Evolutionary conservation across 2,797 vertebrate genomes (phyloP).

Genomic region (Semaprochilodus insignis): DNA sequence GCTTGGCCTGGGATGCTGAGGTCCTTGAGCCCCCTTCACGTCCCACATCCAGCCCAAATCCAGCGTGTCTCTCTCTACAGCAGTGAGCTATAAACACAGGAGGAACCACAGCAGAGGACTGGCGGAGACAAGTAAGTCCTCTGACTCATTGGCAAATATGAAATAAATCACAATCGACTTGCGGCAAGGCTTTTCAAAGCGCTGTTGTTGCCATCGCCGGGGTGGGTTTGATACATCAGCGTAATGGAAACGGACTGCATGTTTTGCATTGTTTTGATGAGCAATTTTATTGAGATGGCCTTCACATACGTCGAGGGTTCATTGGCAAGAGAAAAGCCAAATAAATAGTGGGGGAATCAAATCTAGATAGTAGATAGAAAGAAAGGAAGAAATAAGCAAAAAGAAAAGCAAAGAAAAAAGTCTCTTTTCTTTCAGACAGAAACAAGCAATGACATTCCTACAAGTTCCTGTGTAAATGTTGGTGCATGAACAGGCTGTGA

Average conservation of each 20-base stretch:
- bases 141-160: conserved; percentile 77
- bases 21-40: conserved; percentile 63
- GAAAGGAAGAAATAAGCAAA: background rate
- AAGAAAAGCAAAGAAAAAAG: background rate
- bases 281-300: conserved; percentile 12
- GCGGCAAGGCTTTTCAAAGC: conserved; percentile 34
- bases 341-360: conserved; percentile 17
- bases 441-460: conserved; percentile 33
- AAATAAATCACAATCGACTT: conserved; percentile 78
- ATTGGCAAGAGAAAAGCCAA: conserved; percentile 9
- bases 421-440: background rate
- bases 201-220: conserved; percentile 68
- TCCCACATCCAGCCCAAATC: conserved; percentile 65
- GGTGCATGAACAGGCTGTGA: conserved; percentile 57
- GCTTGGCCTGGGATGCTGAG: conserved; percentile 57
- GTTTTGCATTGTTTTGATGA: conserved; percentile 37
- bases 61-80: conserved; percentile 70
- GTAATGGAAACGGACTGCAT: conserved; percentile 67
- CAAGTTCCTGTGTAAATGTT: conserved; percentile 32
- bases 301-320: conserved; percentile 20
- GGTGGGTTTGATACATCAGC: conserved; percentile 74
- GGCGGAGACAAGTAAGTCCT: conserved; percentile 76
- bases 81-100: conserved; percentile 74
- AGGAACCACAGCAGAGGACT: conserved; percentile 75
- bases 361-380: background rate